These are phyloP conservation scores for Melanotaenia parkinsoni DNA, from an alignment of 2,797 vertebrate genomes.

Conservation along the genomic window DNA sequence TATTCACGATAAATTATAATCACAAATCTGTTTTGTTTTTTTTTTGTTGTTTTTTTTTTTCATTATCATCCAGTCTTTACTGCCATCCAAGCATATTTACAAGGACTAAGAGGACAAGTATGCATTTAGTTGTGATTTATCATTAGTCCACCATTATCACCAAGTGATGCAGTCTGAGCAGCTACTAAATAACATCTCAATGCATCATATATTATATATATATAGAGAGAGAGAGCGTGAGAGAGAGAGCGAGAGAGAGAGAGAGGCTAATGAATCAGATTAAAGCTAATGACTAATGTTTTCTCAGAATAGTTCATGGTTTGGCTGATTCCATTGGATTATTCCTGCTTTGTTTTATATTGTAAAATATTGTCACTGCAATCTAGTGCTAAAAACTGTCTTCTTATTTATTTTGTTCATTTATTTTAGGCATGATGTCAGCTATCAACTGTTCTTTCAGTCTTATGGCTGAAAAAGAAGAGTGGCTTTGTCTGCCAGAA, in stretches of 20 bases:
- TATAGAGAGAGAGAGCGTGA: too few relatives aligned
- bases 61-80: background rate
- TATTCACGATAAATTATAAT: background rate
- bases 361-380: background rate
- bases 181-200: background rate
- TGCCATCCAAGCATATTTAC: background rate
- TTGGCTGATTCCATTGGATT: background rate
- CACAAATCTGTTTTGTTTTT: background rate
- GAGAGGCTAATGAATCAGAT: too few relatives aligned
- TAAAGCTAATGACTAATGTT: too few relatives aligned
- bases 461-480: conserved; percentile 16
- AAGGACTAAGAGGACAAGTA: background rate
- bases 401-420: conserved; percentile 21
- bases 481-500: conserved; percentile 55
- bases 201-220: background rate
- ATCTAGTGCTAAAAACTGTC: background rate
- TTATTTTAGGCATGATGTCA: conserved; percentile 50
- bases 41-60: background rate
- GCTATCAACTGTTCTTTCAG: conserved; percentile 79
- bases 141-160: background rate
- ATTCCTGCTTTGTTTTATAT: background rate
- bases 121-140: background rate
- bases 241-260: too few relatives aligned
- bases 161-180: background rate
- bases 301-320: background rate